These are phyloP conservation scores for Motacilla tschutschensis DNA, from an alignment of 2,113 vertebrate genomes.

Conservation along the genomic window DNA sequence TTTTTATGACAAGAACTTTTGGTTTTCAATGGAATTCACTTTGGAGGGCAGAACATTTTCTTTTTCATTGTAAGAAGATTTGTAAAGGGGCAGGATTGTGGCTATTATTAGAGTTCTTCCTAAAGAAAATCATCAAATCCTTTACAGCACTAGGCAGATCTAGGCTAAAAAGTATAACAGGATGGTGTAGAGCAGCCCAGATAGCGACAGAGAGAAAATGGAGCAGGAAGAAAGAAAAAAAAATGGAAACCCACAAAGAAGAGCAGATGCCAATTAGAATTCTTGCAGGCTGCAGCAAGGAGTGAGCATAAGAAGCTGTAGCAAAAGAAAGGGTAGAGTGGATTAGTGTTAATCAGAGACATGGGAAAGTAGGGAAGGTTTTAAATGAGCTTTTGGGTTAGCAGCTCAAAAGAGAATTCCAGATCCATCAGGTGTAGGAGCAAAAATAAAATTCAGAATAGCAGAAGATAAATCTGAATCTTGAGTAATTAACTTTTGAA, in stretches of 20 bases:
- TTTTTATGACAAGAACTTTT: neutral
- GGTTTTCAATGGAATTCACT: slow-evolving; percentile 39
- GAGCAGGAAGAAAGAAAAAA: slow-evolving; percentile 30
- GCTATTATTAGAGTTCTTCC: slow-evolving; percentile 48
- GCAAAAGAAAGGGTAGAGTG: slow-evolving; percentile 27
- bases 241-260: slow-evolving; percentile 35
- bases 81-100: slow-evolving; percentile 38
- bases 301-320: neutral
- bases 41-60: slow-evolving; percentile 19
- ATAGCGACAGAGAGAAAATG: slow-evolving; percentile 32
- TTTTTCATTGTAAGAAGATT: slow-evolving; percentile 26
- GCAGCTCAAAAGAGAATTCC: slow-evolving; percentile 26
- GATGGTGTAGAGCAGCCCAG: slow-evolving; percentile 11
- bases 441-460: slow-evolving; percentile 13
- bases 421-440: neutral
- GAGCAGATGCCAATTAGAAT: slow-evolving; percentile 54
- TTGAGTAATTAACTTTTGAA: slow-evolving; percentile 32
- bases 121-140: slow-evolving; percentile 50
- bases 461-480: neutral
- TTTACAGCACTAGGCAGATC: slow-evolving; percentile 39
- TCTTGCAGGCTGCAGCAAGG: slow-evolving; percentile 24
- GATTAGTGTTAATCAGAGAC: slow-evolving; percentile 51
- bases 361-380: slow-evolving; percentile 21
- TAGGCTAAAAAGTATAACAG: slow-evolving; percentile 37
- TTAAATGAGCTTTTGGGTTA: slow-evolving; percentile 47